Evolutionary conservation across 2,113 vertebrate species (phyloP).

Genomic region (Melanotaenia duboulayi): DNA sequence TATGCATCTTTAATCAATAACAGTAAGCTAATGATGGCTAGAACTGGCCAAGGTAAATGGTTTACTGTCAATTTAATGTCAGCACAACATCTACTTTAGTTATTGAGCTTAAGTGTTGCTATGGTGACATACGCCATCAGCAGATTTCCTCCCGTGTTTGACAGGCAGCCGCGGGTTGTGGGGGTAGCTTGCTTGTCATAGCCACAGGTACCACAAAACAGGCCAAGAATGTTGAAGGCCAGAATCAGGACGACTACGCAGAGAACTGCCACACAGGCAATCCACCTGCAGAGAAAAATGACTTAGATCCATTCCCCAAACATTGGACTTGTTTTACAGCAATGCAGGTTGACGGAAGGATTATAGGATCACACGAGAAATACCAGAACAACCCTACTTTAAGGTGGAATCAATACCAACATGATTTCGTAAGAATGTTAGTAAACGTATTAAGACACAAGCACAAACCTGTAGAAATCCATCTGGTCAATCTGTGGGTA

Average conservation of each 20-base stretch:
- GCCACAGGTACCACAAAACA: slow-evolving; percentile 90
- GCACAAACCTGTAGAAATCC: slow-evolving; percentile 90
- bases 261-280: slow-evolving; percentile 86
- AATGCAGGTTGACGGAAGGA: background rate
- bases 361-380: too few relatives aligned
- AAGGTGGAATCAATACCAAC: background rate
- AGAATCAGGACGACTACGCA: slow-evolving; percentile 88
- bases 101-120: background rate
- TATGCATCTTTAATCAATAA: too few relatives aligned
- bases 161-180: slow-evolving; percentile 91
- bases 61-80: background rate
- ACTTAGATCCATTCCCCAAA: background rate
- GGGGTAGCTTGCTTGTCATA: slow-evolving; percentile 89
- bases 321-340: background rate
- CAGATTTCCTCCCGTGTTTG: slow-evolving; percentile 94
- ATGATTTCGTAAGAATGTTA: background rate
- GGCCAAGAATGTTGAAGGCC: slow-evolving; percentile 89
- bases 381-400: background rate
- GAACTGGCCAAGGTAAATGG: background rate
- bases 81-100: background rate
- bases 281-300: slow-evolving; percentile 84
- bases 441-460: background rate
- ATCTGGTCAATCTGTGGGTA: slow-evolving; percentile 88
- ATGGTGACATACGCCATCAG: slow-evolving; percentile 91
- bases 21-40: too few relatives aligned